Evolutionary conservation across 1,140 invertebrate species (phyloP), one percentile per base, ranked within the genome.

Genomic region (Phymastichus coffea): DNA sequence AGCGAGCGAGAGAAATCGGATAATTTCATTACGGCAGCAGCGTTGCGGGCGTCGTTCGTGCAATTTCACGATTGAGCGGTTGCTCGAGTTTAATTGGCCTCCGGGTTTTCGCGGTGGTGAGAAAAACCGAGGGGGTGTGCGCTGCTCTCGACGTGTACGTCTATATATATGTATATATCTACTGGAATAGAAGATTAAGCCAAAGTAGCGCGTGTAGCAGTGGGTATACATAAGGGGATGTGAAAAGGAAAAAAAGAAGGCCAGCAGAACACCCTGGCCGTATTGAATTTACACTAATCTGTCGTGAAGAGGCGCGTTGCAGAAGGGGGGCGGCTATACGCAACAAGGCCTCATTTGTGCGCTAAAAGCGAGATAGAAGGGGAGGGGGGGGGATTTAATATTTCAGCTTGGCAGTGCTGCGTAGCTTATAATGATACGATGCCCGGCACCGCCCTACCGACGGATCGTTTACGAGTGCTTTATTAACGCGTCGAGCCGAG

Each of bases 121-220:
- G 48, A 59, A 52, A 46, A 46, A 33, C 28, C 23, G 33, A 57
- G 44, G 55, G 55, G n/a, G n/a, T n/a, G n/a, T 38, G 44, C 28
- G 44, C 9, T n/a, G 28, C 28, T 33, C 28, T 33, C 6, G 6
- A 33, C 12, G 12, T 33, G 12, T 33, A 33, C 28, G n/a, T n/a
- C n/a, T n/a, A n/a, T n/a, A n/a, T n/a, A n/a, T n/a, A n/a, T n/a
- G n/a, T n/a, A n/a, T n/a, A n/a, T n/a, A n/a, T n/a, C n/a, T n/a
- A n/a, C n/a, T n/a, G 48, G 58, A 48, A 61, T 54, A 54, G 58
- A 60, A 54, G 58, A 61, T 61, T 61, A 61, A 61, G n/a, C n/a
- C n/a, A n/a, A n/a, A n/a, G n/a, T n/a, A n/a, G n/a, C n/a, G n/a
- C n/a, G n/a, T n/a, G n/a, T n/a, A n/a, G n/a, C n/a, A n/a, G n/a